Evolutionary conservation across 2,888 invertebrate species (phyloP).

Genomic region (Drosophila ustulata): DNA sequence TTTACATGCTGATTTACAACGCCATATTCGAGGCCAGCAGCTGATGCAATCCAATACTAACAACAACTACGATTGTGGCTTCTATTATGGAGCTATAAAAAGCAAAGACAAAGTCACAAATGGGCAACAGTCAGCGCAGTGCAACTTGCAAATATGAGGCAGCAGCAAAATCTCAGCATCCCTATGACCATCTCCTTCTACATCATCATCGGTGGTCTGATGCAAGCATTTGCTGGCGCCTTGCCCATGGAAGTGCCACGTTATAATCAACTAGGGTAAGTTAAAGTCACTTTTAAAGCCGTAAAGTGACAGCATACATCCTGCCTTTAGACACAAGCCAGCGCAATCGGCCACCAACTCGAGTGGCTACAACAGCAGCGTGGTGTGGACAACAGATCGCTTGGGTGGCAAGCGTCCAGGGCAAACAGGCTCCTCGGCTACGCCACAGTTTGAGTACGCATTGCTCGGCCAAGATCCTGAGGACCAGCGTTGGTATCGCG

Average conservation of each 20-base stretch:
- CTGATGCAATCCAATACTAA: constrained; percentile 33
- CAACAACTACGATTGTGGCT: constrained; percentile 1
- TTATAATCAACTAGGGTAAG: constrained; percentile 57
- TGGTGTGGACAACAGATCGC: constrained; percentile 15
- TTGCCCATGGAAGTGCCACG: constrained; percentile 52
- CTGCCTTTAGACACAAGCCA: constrained; percentile 8
- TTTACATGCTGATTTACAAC: constrained; percentile 56
- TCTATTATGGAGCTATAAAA: constrained; percentile 55
- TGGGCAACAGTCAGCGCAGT: constrained; percentile 46
- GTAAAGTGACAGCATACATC: background rate
- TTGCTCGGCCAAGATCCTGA: constrained; percentile 67
- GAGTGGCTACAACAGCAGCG: constrained; percentile 15
- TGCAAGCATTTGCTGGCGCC: constrained; percentile 25
- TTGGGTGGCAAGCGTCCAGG: background rate
- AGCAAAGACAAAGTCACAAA: constrained; percentile 31
- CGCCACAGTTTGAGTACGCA: constrained; percentile 62
- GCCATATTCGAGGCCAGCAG: constrained; percentile 44
- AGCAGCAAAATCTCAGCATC: constrained; percentile 28
- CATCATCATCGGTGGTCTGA: constrained; percentile 20
- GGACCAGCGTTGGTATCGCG: constrained; percentile 70
- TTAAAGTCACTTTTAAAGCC: background rate
- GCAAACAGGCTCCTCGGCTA: background rate
- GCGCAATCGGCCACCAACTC: constrained; percentile 2
- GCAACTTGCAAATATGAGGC: constrained; percentile 45
- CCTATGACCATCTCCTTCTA: constrained; percentile 15